A percentile compares a stretch with the other conserved stretches of the same genome.
Conservation (phyloP, 2,113 vertebrate genomes). For the Opisthocomus hoazin region DNA sequence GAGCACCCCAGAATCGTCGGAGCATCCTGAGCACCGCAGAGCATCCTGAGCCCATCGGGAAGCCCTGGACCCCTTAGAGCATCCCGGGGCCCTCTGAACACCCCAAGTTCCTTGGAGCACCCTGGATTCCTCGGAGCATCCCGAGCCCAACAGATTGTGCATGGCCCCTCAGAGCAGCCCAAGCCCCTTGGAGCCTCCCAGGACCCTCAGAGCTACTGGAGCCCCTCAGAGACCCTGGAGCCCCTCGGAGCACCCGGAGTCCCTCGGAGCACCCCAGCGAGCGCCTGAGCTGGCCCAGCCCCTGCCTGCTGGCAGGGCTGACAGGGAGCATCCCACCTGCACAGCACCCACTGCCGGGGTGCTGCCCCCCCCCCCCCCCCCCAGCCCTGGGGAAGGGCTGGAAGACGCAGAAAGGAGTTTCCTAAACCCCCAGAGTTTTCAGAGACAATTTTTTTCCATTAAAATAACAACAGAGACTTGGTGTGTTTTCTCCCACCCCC, state of each 20-base stretch:
- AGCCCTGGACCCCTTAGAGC: not conserved
- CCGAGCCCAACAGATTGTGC: accelerated
- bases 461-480: not conserved
- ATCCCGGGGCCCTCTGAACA: not conserved
- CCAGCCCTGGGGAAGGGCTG: not conserved
- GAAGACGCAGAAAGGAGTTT: not conserved
- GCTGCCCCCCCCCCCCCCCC: not conserved
- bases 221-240: not conserved
- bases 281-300: not conserved
- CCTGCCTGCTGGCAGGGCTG: not conserved
- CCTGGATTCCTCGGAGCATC: not conserved
- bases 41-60: not conserved
- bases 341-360: not conserved
- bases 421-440: not conserved
- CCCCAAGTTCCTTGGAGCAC: not conserved
- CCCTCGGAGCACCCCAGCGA: not conserved
- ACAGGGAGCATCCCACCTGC: not conserved
- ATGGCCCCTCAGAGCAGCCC: not conserved
- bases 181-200: not conserved
- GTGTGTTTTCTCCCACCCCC: accelerated
- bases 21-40: not conserved
- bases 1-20: too few relatives aligned
- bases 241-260: too few relatives aligned
- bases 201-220: not conserved
- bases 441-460: not conserved